A percentile compares a stretch with the other conserved stretches of the same genome.
Conservation (phyloP, 2,888 invertebrate species). For the Eristalis pertinax region DNA sequence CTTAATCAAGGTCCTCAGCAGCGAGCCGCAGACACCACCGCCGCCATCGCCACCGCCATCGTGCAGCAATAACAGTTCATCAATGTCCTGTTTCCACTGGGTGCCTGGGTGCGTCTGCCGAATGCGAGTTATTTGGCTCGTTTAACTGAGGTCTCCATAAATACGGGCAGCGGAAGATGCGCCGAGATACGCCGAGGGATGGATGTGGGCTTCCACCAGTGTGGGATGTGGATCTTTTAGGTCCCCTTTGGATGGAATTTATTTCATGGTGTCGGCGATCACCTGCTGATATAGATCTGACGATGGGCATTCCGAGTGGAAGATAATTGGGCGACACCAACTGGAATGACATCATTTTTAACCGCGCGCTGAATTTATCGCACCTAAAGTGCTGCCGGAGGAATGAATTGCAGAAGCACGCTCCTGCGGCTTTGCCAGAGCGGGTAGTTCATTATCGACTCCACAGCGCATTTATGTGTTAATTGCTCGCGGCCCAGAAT, state of each 20-base stretch:
- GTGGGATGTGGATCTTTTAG: background rate
- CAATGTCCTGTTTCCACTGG: slow-evolving; percentile 8
- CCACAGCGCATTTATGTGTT: too few species aligned
- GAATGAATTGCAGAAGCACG: too few species aligned
- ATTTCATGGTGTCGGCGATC: background rate
- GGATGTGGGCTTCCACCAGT: background rate
- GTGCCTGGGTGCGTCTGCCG: slow-evolving; percentile 5
- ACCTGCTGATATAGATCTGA: background rate
- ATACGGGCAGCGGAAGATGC: slow-evolving; percentile 10
- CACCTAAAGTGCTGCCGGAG: too few species aligned
- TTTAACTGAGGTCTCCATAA: slow-evolving; percentile 53
- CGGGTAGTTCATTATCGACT: too few species aligned
- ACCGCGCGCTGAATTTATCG: too few species aligned
- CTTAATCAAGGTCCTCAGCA: slow-evolving; percentile 4
- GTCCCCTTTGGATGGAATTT: background rate
- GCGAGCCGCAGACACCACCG: background rate
- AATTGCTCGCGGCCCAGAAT: background rate
- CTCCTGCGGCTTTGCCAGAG: too few species aligned
- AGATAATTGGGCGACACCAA: background rate
- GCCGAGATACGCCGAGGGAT: background rate
- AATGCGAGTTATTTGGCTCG: slow-evolving; percentile 59
- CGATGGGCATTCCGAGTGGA: background rate
- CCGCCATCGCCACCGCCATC: background rate
- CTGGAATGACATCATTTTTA: background rate
- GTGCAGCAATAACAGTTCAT: background rate